Evolutionary conservation across 2,113 vertebrate genomes (phyloP).

Genomic region (Rana temporaria): DNA sequence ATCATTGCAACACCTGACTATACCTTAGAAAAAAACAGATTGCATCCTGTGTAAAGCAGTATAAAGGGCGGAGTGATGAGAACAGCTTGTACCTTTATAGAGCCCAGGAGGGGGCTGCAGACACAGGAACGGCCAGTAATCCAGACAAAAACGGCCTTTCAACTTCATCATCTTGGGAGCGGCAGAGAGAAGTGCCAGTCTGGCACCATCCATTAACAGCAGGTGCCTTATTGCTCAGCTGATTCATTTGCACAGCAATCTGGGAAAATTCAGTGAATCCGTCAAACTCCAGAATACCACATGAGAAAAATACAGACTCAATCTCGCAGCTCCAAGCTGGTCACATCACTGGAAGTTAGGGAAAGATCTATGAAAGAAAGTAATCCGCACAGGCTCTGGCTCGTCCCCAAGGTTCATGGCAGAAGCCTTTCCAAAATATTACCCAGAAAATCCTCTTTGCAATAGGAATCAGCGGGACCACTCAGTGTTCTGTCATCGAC

Average conservation of each 20-base stretch:
- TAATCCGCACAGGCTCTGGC: slow-evolving; percentile 13
- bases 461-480: background rate
- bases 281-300: slow-evolving; percentile 2
- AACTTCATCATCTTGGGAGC: slow-evolving; percentile 88
- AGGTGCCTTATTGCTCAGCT: background rate
- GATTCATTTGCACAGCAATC: background rate
- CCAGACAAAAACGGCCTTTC: slow-evolving; percentile 94
- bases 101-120: slow-evolving; percentile 89
- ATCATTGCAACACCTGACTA: background rate
- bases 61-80: background rate
- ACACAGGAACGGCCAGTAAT: slow-evolving; percentile 97
- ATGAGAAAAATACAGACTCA: background rate
- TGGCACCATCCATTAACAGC: background rate
- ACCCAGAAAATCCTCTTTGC: slow-evolving; percentile 29
- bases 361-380: slow-evolving; percentile 4
- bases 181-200: background rate
- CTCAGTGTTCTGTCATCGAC: slow-evolving; percentile 57
- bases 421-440: background rate
- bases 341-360: slow-evolving; percentile 12
- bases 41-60: no score
- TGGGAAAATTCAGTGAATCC: background rate
- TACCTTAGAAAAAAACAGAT: background rate
- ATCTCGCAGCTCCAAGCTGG: background rate
- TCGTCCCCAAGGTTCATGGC: background rate
- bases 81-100: slow-evolving; percentile 88